Evolutionary conservation across 2,113 vertebrate genomes (phyloP).

Genomic region (Microcebus tavaratra): DNA sequence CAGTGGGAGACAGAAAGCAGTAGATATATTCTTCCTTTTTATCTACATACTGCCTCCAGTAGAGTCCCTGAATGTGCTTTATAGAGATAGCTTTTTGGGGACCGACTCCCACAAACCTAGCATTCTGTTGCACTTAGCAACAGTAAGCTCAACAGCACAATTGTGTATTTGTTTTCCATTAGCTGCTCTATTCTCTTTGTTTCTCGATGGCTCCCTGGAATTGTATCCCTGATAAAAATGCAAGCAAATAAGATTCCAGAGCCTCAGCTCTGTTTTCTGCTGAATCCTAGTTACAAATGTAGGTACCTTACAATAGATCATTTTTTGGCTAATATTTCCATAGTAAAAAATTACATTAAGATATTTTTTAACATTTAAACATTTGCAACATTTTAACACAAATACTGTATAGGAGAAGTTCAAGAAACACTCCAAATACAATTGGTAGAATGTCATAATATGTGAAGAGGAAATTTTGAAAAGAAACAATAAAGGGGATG

Average conservation of each 20-base stretch:
- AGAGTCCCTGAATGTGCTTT: constrained; percentile 31
- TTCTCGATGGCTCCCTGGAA: not conserved
- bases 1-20: not conserved
- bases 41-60: not conserved
- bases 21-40: not conserved
- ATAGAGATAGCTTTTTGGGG: not conserved
- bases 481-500: not conserved
- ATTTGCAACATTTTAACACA: constrained; percentile 30
- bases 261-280: constrained; percentile 28
- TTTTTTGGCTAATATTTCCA: not conserved
- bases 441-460: constrained; percentile 41
- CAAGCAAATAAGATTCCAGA: not conserved
- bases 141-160: not conserved
- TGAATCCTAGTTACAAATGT: constrained; percentile 18
- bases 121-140: not conserved
- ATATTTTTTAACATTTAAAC: constrained; percentile 19
- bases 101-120: not conserved
- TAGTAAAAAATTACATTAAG: constrained; percentile 18
- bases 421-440: constrained; percentile 34
- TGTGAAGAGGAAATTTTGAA: constrained; percentile 52
- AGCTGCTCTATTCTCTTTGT: not conserved
- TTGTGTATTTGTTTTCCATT: constrained; percentile 20
- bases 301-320: not conserved
- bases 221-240: constrained; percentile 18
- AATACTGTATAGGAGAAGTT: not conserved